Conservation (phyloP, 2,113 vertebrate species). For the Charina bottae region DNA sequence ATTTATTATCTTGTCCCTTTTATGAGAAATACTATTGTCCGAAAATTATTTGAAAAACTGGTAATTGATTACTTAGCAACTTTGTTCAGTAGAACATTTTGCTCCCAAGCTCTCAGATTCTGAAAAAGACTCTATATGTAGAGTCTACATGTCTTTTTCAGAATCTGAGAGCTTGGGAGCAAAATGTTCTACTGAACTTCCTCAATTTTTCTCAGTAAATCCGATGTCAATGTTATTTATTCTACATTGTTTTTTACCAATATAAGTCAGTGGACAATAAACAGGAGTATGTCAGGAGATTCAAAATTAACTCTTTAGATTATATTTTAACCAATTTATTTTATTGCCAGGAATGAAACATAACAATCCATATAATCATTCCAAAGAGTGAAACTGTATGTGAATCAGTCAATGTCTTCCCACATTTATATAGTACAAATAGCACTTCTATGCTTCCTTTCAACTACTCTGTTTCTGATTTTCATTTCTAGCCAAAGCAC, state of each 20-base stretch:
- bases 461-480: neutral
- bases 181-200: neutral
- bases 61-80: neutral
- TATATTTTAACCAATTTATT: neutral
- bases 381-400: neutral
- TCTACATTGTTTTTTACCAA: neutral
- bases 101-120: too few species aligned
- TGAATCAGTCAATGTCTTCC: neutral
- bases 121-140: too few species aligned
- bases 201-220: neutral
- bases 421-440: neutral
- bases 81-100: too few species aligned
- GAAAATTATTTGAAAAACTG: neutral
- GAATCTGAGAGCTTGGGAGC: neutral
- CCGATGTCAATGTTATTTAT: neutral
- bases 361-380: neutral
- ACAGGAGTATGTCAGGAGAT: neutral
- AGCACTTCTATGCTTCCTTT: neutral
- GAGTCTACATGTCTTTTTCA: neutral
- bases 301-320: neutral
- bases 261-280: neutral
- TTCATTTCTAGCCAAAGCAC: neutral
- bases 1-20: neutral
- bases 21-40: neutral
- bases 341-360: neutral